Evolutionary conservation across 2,888 invertebrate genomes (phyloP).

Genomic region (Synanthedon formicaeformis): DNA sequence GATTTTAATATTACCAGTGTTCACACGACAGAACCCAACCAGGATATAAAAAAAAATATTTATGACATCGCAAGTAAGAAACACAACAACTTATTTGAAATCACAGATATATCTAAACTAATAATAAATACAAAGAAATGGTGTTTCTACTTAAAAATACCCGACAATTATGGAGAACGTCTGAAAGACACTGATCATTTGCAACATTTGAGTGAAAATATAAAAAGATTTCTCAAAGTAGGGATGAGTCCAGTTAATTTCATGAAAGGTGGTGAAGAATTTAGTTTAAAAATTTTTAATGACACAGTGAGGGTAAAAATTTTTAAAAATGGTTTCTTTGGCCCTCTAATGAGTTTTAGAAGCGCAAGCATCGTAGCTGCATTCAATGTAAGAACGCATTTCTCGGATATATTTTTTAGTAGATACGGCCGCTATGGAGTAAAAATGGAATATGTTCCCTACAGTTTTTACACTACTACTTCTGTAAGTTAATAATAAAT

Average conservation of each 20-base stretch:
- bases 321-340: slow-evolving; percentile 32
- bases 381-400: slow-evolving; percentile 35
- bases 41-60: slow-evolving; percentile 24
- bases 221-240: slow-evolving; percentile 21
- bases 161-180: slow-evolving; percentile 23
- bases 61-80: slow-evolving; percentile 15
- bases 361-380: slow-evolving; percentile 26
- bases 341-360: slow-evolving; percentile 27
- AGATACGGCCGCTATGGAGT: slow-evolving; percentile 14
- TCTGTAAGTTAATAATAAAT: slow-evolving; percentile 27
- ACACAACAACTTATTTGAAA: slow-evolving; percentile 26
- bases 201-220: slow-evolving; percentile 16
- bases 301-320: slow-evolving; percentile 29
- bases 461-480: slow-evolving; percentile 29
- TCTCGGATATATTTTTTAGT: slow-evolving; percentile 31
- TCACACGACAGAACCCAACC: slow-evolving; percentile 14
- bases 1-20: slow-evolving; percentile 2
- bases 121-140: slow-evolving; percentile 11
- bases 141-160: slow-evolving; percentile 35
- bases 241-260: slow-evolving; percentile 32
- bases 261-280: slow-evolving; percentile 23
- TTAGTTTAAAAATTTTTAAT: slow-evolving; percentile 25
- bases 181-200: slow-evolving; percentile 18
- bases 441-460: slow-evolving; percentile 24
- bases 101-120: slow-evolving; percentile 15